phyloP scores from a whole-genome alignment of 2,797 vertebrate species.

The Sebastes minor region DNA sequence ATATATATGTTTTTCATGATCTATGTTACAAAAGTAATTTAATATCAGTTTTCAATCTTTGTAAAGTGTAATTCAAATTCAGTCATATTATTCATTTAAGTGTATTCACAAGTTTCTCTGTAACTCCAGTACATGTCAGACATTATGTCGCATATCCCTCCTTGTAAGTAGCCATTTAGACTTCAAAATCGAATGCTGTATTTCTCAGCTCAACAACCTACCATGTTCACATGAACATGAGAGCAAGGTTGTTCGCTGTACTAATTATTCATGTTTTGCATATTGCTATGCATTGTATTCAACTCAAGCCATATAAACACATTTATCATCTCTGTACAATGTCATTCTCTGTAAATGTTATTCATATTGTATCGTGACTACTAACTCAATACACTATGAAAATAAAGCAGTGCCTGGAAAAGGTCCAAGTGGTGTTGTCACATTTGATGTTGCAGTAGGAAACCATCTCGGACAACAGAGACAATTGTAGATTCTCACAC shows the following conservation, averaged over 20 bases:
- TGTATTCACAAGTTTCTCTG: constrained; percentile 10
- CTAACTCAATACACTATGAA: constrained; percentile 78
- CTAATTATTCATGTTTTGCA: constrained; percentile 12
- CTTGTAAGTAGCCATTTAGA: constrained; percentile 7
- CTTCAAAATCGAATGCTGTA: constrained; percentile 37
- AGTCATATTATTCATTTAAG: neutral
- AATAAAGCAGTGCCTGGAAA: constrained; percentile 83
- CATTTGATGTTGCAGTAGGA: neutral
- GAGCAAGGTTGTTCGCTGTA: constrained; percentile 14
- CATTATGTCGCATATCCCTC: neutral
- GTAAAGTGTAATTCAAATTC: neutral
- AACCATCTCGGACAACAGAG: too few species aligned
- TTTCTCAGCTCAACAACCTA: constrained; percentile 29
- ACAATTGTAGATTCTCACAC: too few species aligned
- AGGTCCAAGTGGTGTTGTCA: constrained; percentile 1
- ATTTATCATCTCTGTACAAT: constrained; percentile 35
- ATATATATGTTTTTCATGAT: constrained; percentile 15
- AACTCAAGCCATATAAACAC: constrained; percentile 55
- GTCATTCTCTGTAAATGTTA: constrained; percentile 60
- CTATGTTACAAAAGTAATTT: constrained; percentile 15
- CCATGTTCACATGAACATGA: neutral
- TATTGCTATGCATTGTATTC: constrained; percentile 31
- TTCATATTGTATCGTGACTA: constrained; percentile 68
- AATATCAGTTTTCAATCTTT: constrained; percentile 9
- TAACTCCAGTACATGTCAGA: neutral